phyloP scores from a whole-genome alignment of 1,140 invertebrate genomes.

The Drosophila jambulina region DNA sequence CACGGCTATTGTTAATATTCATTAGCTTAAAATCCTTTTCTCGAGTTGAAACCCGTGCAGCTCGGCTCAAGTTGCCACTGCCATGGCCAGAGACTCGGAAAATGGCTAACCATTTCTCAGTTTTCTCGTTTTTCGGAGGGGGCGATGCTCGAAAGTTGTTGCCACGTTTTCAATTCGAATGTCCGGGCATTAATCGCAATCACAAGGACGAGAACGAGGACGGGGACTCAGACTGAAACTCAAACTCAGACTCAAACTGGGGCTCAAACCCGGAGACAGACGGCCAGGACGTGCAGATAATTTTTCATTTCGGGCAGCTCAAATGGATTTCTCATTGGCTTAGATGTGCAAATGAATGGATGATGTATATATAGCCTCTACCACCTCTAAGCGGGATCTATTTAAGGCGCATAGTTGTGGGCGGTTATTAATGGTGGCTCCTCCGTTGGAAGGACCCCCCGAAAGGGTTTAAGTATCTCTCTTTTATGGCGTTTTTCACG shows the following conservation, averaged over 20 bases:
- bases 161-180: constrained; percentile 44
- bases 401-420: constrained; percentile 16
- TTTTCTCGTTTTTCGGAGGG: not conserved
- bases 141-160: constrained; percentile 18
- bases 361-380: constrained; percentile 1
- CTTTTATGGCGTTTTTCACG: constrained; percentile 5
- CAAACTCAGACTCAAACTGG: not conserved
- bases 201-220: constrained; percentile 35
- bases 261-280: not conserved
- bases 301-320: constrained; percentile 65
- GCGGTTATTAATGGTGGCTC: constrained; percentile 43
- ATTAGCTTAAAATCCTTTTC: constrained; percentile 75
- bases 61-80: constrained; percentile 51
- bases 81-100: constrained; percentile 10
- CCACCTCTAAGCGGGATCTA: constrained; percentile 6
- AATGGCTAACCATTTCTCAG: constrained; percentile 5
- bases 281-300: constrained; percentile 58
- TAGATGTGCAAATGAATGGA: constrained; percentile 44
- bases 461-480: constrained; percentile 12
- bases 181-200: constrained; percentile 72
- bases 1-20: constrained; percentile 72
- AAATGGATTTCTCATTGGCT: constrained; percentile 56
- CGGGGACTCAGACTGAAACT: not conserved
- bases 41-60: constrained; percentile 48
- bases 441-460: not conserved